A percentile compares a stretch with the other conserved stretches of the same genome.
Evolutionary conservation across 2,113 vertebrate species (phyloP).

Genomic region (Anhinga rufa): DNA sequence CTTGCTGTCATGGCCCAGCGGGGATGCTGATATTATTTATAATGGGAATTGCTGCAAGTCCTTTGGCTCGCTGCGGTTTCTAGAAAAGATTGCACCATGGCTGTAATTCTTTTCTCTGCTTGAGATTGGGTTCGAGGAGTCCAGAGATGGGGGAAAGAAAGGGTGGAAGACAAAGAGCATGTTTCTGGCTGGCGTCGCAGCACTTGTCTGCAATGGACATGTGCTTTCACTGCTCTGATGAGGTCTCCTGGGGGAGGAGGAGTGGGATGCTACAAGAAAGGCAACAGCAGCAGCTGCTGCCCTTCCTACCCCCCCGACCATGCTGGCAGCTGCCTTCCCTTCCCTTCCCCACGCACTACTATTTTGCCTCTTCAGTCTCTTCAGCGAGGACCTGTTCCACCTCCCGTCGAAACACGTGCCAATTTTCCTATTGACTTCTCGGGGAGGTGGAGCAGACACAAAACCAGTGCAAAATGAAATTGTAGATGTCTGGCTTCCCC

Average conservation of each 20-base stretch:
- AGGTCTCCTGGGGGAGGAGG: neutral
- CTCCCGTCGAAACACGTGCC: neutral
- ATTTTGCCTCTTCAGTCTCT: neutral
- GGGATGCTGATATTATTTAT: slow-evolving; percentile 18
- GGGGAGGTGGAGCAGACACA: neutral
- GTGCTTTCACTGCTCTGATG: neutral
- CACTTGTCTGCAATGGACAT: neutral
- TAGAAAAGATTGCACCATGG: neutral
- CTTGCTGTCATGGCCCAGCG: neutral
- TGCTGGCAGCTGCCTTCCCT: neutral
- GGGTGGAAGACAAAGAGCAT: neutral
- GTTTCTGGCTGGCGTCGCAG: neutral
- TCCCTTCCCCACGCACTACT: neutral
- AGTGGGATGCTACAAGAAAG: neutral
- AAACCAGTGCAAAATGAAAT: neutral
- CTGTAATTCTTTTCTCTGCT: neutral
- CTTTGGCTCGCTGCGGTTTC: neutral
- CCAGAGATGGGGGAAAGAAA: neutral
- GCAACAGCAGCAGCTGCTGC: slow-evolving; percentile 42
- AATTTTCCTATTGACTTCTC: neutral
- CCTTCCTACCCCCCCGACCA: neutral
- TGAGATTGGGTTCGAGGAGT: neutral
- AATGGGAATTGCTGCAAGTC: slow-evolving; percentile 4
- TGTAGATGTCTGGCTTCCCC: slow-evolving; percentile 24
- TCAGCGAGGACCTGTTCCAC: neutral